Conservation (phyloP, 2,888 invertebrate species). For the Blastobasis lacticolella region DNA sequence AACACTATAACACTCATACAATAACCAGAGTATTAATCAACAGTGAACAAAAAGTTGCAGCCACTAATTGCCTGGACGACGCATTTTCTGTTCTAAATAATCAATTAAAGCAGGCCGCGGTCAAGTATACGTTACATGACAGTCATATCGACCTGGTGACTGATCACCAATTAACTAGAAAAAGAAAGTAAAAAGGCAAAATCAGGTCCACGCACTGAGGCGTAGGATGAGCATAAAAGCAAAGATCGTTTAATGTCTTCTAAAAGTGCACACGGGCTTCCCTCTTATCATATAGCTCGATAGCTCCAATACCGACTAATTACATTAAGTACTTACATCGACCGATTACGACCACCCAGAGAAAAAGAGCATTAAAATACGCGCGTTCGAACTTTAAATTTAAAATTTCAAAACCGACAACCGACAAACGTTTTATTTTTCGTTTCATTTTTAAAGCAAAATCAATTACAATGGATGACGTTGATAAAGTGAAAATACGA, state of each 20-base stretch:
- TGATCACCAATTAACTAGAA: slow-evolving; percentile 30
- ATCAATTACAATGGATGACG: slow-evolving; percentile 4
- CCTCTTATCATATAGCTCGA: slow-evolving; percentile 13
- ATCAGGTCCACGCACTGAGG: no score
- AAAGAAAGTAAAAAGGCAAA: slow-evolving; percentile 7
- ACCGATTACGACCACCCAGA: slow-evolving; percentile 21
- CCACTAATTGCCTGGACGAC: slow-evolving; percentile 17
- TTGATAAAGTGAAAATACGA: slow-evolving; percentile 3
- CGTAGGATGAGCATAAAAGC: no score
- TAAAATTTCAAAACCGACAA: slow-evolving; percentile 1
- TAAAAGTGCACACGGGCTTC: neutral
- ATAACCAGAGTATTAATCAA: neutral
- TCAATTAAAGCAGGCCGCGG: slow-evolving; percentile 37
- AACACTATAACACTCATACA: neutral
- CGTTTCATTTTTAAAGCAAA: neutral
- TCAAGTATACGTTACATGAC: slow-evolving; percentile 31
- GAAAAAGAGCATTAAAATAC: slow-evolving; percentile 2
- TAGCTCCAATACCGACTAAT: slow-evolving; percentile 24
- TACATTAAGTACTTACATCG: slow-evolving; percentile 21
- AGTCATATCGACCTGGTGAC: slow-evolving; percentile 41
- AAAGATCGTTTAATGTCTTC: no score
- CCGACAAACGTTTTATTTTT: neutral
- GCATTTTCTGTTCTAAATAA: slow-evolving; percentile 21
- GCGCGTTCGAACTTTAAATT: neutral
- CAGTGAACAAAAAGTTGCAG: neutral